Conservation (phyloP, 2,888 invertebrate genomes). For the Peribatodes rhomboidaria region DNA sequence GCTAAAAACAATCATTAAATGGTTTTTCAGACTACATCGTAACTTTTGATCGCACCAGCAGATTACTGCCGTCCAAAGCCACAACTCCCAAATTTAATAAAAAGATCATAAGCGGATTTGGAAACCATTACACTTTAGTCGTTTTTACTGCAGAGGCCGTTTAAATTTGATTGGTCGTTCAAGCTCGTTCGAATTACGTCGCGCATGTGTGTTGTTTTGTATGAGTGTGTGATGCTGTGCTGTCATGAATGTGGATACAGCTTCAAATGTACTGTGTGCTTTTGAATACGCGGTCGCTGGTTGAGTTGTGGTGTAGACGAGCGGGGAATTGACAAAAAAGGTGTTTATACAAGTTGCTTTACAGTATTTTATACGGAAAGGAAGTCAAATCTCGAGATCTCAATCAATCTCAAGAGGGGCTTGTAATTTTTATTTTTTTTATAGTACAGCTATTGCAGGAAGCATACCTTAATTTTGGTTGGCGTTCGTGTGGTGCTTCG, state of each 20-base stretch:
- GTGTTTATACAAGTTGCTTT: too few species aligned
- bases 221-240: background rate
- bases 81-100: constrained; percentile 25
- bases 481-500: too few species aligned
- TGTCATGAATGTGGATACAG: constrained; percentile 16
- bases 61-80: constrained; percentile 4
- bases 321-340: constrained; percentile 25
- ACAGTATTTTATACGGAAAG: too few species aligned
- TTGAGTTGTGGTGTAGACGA: constrained; percentile 44
- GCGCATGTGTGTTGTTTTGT: constrained; percentile 1
- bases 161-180: constrained; percentile 49
- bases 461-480: too few species aligned
- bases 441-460: too few species aligned
- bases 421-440: too few species aligned
- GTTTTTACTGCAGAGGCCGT: constrained; percentile 38
- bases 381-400: too few species aligned
- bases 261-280: constrained; percentile 23
- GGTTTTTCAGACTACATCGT: background rate
- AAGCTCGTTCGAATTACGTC: constrained; percentile 38
- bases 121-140: constrained; percentile 40
- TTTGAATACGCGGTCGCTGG: constrained; percentile 32
- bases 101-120: constrained; percentile 29
- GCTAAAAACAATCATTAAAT: background rate
- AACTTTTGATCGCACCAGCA: background rate
- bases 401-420: too few species aligned